Percentiles rank a stretch among this genome's conserved stretches.
Conservation (phyloP, 1,140 invertebrate genomes). For the Artemia franciscana region DNA sequence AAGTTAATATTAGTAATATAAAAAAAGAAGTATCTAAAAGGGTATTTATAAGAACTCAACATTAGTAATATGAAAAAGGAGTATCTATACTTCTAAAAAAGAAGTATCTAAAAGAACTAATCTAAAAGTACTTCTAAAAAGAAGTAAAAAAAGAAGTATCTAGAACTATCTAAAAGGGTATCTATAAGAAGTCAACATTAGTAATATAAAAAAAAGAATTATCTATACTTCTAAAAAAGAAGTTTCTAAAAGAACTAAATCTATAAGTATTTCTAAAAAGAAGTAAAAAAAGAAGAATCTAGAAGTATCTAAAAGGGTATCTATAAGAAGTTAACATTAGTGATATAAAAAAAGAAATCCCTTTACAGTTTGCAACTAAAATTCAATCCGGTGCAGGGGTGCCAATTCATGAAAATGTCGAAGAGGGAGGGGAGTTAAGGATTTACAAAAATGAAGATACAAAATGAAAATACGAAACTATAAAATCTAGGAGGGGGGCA, state of each 20-base stretch:
- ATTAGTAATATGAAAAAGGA: neutral
- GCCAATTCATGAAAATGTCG: too few relatives aligned
- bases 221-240: too few relatives aligned
- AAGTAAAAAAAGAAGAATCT: neutral
- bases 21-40: too few relatives aligned
- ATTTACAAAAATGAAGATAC: too few relatives aligned
- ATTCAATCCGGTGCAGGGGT: too few relatives aligned
- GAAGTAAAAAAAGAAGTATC: neutral
- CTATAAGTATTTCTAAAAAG: neutral
- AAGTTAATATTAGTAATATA: too few relatives aligned
- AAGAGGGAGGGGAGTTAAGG: too few relatives aligned
- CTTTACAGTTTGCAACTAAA: slow-evolving; percentile 34
- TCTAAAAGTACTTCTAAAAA: neutral
- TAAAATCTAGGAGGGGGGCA: too few relatives aligned
- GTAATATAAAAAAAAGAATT: too few relatives aligned
- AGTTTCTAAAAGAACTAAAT: neutral
- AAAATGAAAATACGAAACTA: too few relatives aligned
- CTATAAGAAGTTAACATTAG: slow-evolving; percentile 15
- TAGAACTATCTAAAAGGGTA: neutral
- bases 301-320: slow-evolving; percentile 43
- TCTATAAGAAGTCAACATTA: too few relatives aligned
- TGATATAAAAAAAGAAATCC: slow-evolving; percentile 2
- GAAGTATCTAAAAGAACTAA: neutral
- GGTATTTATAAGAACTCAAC: slow-evolving; percentile 25
- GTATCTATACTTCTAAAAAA: too few relatives aligned